Evolutionary conservation across 2,113 vertebrate genomes (phyloP).

Genomic region (Lagenorhynchus albirostris): DNA sequence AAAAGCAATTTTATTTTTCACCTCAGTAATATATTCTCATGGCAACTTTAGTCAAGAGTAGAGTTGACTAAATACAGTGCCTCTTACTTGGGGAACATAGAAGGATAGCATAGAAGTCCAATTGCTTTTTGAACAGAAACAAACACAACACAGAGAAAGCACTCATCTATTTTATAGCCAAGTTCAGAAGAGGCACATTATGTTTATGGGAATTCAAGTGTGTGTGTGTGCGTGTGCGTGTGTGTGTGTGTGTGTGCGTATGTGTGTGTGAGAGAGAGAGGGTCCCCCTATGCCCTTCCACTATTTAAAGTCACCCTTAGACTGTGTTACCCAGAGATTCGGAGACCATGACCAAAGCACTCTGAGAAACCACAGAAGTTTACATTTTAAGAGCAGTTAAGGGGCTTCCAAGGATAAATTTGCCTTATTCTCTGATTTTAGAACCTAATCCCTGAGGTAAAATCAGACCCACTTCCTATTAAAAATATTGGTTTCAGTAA

Average conservation of each 20-base stretch:
- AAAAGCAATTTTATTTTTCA: not conserved
- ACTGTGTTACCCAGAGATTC: not conserved
- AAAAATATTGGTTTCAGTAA: not conserved
- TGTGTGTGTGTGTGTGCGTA: no score
- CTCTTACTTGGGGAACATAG: not conserved
- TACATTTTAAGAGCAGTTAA: slow-evolving; percentile 15
- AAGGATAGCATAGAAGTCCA: not conserved
- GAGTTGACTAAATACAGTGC: not conserved
- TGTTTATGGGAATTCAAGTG: not conserved
- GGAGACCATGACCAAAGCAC: not conserved
- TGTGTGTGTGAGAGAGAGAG: not conserved
- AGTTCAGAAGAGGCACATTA: not conserved
- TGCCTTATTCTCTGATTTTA: slow-evolving; percentile 1
- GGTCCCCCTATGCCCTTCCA: not conserved
- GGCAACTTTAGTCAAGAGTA: not conserved
- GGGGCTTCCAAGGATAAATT: not conserved
- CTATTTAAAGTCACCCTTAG: not conserved
- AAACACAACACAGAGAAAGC: not conserved
- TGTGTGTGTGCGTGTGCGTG: not conserved
- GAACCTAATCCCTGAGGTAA: not conserved
- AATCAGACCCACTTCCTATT: not conserved
- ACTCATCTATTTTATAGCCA: not conserved
- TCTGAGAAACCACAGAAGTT: slow-evolving; percentile 14
- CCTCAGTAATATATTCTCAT: not conserved
- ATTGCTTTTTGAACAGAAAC: not conserved